Percentiles rank a stretch among this genome's conserved stretches.
phyloP scores from a whole-genome alignment of 2,797 vertebrate species.

The Sebastes variabilis region DNA sequence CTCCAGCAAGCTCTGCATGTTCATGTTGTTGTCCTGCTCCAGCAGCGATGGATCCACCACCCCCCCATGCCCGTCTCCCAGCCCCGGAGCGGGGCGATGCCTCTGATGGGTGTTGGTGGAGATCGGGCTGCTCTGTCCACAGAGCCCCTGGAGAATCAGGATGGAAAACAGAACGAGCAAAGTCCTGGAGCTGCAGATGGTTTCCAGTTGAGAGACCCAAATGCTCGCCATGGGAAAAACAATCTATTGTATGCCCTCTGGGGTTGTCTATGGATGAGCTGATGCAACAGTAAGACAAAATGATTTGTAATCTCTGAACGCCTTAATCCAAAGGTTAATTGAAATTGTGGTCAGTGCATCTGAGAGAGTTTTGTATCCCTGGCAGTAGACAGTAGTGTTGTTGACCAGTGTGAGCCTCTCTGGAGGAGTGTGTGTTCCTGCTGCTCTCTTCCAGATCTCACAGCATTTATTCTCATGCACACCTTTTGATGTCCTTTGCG shows the following conservation, averaged over 20 bases:
- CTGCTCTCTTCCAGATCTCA: conserved; percentile 56
- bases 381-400: conserved; percentile 69
- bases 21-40: conserved; percentile 86
- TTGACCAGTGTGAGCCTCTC: conserved; percentile 80
- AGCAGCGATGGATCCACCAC: conserved; percentile 86
- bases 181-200: conserved; percentile 70
- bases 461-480: conserved; percentile 82
- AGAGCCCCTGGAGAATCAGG: conserved; percentile 63
- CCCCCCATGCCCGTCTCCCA: conserved; percentile 86
- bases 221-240: conserved; percentile 84
- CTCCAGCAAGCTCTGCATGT: conserved; percentile 89
- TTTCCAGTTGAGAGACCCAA: conserved; percentile 74
- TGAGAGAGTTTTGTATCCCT: conserved; percentile 38
- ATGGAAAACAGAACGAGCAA: conserved; percentile 75
- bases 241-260: conserved; percentile 51
- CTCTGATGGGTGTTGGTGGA: conserved; percentile 81
- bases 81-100: conserved; percentile 72
- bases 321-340: conserved; percentile 17
- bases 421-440: conserved; percentile 28
- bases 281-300: conserved; percentile 32
- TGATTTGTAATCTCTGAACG: neutral
- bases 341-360: conserved; percentile 25
- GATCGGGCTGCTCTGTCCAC: conserved; percentile 86
- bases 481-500: conserved; percentile 77
- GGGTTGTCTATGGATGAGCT: conserved; percentile 28